Conservation (phyloP, 2,797 vertebrate genomes). For the Enteromius treurensis region DNA sequence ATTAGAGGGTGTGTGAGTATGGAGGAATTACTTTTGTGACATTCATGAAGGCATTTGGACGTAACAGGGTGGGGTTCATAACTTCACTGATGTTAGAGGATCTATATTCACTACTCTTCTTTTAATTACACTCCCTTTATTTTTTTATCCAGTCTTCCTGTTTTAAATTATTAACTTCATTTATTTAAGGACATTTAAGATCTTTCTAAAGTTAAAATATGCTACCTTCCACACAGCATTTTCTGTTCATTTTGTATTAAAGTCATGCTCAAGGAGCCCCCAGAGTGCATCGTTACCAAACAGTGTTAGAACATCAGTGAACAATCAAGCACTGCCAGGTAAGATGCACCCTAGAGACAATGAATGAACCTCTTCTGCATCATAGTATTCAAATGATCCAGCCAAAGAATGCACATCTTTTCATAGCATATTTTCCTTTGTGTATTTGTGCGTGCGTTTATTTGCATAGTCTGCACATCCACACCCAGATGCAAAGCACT, state of each 20-base stretch:
- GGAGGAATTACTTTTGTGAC: conserved; percentile 37
- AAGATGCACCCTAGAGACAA: conserved; percentile 86
- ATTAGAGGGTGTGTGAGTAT: conserved; percentile 45
- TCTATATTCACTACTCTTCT: conserved; percentile 2
- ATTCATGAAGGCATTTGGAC: conserved; percentile 53
- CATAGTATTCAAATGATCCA: conserved; percentile 16
- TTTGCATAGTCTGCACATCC: background rate
- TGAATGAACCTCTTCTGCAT: conserved; percentile 4
- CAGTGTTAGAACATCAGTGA: conserved; percentile 87
- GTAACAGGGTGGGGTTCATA: conserved; percentile 55
- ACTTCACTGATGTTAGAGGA: conserved; percentile 10
- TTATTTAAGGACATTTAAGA: background rate
- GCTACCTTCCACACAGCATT: background rate
- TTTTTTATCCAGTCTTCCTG: background rate
- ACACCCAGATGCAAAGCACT: conserved; percentile 40
- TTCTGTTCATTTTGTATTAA: background rate
- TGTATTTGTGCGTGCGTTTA: background rate
- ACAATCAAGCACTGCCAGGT: conserved; percentile 90
- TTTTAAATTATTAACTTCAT: background rate
- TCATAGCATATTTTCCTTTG: conserved; percentile 4
- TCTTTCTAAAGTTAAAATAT: background rate
- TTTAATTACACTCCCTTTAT: background rate
- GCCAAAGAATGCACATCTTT: background rate
- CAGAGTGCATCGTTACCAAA: conserved; percentile 95
- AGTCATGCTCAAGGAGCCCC: conserved; percentile 62